Evolutionary conservation across 64 coral and sea anemone species (phyloP).

Genomic region (Exaiptasia diaphana): DNA sequence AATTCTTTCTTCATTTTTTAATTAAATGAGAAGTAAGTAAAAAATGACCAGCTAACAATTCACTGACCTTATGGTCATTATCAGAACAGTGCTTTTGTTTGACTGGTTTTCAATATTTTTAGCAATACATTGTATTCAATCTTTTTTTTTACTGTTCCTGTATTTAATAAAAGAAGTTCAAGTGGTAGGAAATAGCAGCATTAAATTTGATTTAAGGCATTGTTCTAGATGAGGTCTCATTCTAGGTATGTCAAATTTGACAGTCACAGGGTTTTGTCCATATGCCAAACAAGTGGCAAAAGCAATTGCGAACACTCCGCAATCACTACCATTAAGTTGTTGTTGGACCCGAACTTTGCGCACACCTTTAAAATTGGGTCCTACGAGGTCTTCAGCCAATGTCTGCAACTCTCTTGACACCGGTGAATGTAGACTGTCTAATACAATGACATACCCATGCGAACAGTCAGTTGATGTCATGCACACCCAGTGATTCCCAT

Average conservation of each 20-base stretch:
- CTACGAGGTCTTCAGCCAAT: background rate
- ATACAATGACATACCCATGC: background rate
- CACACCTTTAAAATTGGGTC: slow-evolving; percentile 2
- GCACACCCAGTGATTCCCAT: slow-evolving; percentile 27
- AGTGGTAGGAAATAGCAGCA: slow-evolving; percentile 39
- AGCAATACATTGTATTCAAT: background rate
- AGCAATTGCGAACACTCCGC: slow-evolving; percentile 3
- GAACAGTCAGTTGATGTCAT: slow-evolving; percentile 1
- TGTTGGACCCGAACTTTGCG: background rate
- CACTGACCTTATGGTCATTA: no score
- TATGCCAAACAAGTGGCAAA: slow-evolving; percentile 9
- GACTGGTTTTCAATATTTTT: no score
- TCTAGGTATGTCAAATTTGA: slow-evolving; percentile 3
- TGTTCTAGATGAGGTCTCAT: slow-evolving; percentile 10
- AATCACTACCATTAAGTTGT: slow-evolving; percentile 19
- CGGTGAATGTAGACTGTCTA: background rate
- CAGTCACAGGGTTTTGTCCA: slow-evolving; percentile 23
- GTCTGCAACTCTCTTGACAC: background rate
- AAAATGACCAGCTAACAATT: no score
- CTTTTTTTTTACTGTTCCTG: background rate
- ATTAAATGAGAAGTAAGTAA: no score
- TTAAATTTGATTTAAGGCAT: background rate
- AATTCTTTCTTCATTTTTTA: no score
- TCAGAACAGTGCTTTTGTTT: no score
- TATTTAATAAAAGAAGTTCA: slow-evolving; percentile 29